Evolutionary conservation across 2,797 vertebrate species (phyloP).

Genomic region (Synaphobranchus kaupii): DNA sequence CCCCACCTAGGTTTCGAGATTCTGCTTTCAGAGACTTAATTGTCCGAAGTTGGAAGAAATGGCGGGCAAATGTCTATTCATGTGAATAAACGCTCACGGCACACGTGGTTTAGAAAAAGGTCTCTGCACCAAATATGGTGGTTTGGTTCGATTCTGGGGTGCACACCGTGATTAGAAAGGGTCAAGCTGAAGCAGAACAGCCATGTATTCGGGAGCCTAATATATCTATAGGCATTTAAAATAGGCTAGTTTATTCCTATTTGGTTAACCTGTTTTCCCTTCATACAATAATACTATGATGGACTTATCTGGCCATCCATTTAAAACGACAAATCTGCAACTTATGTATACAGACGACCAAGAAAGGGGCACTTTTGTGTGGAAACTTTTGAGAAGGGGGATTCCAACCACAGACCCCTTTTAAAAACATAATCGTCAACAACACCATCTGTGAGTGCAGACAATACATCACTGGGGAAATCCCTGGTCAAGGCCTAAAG

Average conservation of each 20-base stretch:
- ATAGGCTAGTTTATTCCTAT: background rate
- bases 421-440: conserved; percentile 47
- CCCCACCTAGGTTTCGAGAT: conserved; percentile 31
- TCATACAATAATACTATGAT: background rate
- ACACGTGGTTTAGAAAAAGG: background rate
- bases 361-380: conserved; percentile 1
- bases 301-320: background rate
- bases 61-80: background rate
- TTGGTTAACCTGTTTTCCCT: background rate
- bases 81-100: background rate
- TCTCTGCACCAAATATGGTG: too few species aligned
- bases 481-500: conserved; percentile 46
- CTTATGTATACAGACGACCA: conserved; percentile 7
- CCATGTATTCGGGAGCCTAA: conserved; percentile 1
- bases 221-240: background rate
- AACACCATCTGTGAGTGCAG: conserved; percentile 52
- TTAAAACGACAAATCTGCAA: conserved; percentile 4
- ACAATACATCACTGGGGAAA: conserved; percentile 65
- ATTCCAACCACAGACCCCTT: conserved; percentile 41
- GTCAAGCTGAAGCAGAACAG: conserved; percentile 25
- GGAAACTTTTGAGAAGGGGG: conserved; percentile 32
- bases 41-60: background rate
- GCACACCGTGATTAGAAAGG: conserved; percentile 14
- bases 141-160: background rate
- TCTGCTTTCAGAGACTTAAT: background rate